These are phyloP conservation scores for Lagopus leucura DNA, from an alignment of 2,113 vertebrate species.

Conservation along the genomic window DNA sequence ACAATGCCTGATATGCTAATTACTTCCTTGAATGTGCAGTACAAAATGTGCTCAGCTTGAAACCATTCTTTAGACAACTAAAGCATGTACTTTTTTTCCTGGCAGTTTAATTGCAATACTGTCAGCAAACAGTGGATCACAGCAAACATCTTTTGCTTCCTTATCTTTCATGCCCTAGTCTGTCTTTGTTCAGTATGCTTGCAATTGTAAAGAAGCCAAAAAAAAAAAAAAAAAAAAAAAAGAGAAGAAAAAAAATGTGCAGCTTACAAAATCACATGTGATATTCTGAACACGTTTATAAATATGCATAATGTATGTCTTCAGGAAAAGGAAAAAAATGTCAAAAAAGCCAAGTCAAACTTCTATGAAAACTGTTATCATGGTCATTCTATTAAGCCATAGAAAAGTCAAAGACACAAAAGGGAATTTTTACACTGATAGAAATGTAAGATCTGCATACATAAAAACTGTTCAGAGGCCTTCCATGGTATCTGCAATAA, in stretches of 20 bases:
- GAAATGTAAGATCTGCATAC: not conserved
- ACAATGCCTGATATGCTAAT: constrained; percentile 62
- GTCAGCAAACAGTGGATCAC: constrained; percentile 61
- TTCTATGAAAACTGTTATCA: not conserved
- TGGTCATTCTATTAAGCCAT: too few relatives aligned
- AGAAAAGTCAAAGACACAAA: not conserved
- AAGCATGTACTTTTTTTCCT: constrained; percentile 35
- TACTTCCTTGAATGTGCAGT: constrained; percentile 65
- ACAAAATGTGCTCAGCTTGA: constrained; percentile 60
- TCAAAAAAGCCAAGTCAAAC: not conserved
- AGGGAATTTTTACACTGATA: not conserved
- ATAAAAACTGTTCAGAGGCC: not conserved
- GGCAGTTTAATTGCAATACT: constrained; percentile 74
- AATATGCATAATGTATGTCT: not conserved
- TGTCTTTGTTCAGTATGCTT: constrained; percentile 26
- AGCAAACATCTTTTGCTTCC: constrained; percentile 64
- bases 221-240: not conserved
- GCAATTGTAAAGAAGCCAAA: not conserved
- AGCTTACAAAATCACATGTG: not conserved
- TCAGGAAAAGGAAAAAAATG: not conserved
- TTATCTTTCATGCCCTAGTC: constrained; percentile 40
- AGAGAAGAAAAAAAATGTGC: not conserved
- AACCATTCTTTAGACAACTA: constrained; percentile 57
- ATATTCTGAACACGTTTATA: not conserved
- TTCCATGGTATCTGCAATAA: not conserved